Conservation (phyloP, 2,888 invertebrate species). For the Iselma pallidipennis region DNA sequence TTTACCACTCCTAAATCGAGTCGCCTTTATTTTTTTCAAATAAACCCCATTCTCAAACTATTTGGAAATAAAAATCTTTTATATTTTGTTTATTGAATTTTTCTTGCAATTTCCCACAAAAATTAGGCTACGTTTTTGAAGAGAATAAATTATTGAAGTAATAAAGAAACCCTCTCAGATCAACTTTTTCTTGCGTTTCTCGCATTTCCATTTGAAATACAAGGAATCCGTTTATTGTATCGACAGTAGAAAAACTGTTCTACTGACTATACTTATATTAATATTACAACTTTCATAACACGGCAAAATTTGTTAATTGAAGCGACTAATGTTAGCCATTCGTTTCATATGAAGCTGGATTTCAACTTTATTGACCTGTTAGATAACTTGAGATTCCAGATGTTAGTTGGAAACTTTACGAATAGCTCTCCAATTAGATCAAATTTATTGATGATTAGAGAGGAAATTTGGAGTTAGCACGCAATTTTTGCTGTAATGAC, state of each 20-base stretch:
- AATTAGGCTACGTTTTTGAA: no score
- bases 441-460: background rate
- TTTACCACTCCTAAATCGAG: constrained; percentile 5
- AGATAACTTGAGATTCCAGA: background rate
- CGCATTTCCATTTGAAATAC: no score
- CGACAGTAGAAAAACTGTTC: no score
- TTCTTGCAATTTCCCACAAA: no score
- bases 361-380: background rate
- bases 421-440: background rate
- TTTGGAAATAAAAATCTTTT: background rate
- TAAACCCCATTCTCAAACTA: background rate
- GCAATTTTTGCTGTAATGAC: background rate
- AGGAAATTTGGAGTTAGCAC: background rate
- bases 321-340: background rate
- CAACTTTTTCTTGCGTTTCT: no score
- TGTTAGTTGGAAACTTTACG: constrained; percentile 4
- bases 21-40: constrained; percentile 1
- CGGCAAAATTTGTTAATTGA: background rate
- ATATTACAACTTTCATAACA: no score
- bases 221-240: no score
- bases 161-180: no score
- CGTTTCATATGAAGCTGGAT: background rate
- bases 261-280: no score
- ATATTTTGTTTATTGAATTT: background rate
- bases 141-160: no score